Conservation (phyloP, 1,140 invertebrate genomes). For the Bombus sylvicola region DNA sequence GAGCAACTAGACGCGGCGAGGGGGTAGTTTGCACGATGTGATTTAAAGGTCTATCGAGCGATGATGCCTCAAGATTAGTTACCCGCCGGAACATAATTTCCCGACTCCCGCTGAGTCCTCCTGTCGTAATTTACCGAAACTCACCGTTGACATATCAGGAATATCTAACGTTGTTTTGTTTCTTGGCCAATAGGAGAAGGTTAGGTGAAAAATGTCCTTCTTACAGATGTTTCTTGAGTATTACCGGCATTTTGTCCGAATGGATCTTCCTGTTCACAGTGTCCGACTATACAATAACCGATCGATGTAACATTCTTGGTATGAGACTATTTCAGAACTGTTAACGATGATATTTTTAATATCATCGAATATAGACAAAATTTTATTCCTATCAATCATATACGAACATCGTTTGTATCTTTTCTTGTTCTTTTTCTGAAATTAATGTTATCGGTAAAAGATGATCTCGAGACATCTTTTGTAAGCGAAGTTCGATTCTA, state of each 20-base stretch:
- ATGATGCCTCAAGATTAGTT: slow-evolving; percentile 73
- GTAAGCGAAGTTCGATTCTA: slow-evolving; percentile 20
- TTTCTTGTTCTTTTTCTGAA: neutral
- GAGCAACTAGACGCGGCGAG: slow-evolving; percentile 16
- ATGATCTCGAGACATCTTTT: neutral
- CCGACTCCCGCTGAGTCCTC: slow-evolving; percentile 34
- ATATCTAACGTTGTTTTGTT: slow-evolving; percentile 22
- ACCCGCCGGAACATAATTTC: slow-evolving; percentile 67
- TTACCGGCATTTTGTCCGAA: neutral
- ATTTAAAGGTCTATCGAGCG: slow-evolving; percentile 73
- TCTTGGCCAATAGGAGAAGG: neutral
- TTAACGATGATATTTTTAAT: too few relatives aligned
- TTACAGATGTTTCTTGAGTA: too few relatives aligned
- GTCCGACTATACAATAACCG: too few relatives aligned
- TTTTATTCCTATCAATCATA: too few relatives aligned
- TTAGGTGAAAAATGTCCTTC: neutral
- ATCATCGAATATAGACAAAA: too few relatives aligned
- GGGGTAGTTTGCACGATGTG: slow-evolving; percentile 60
- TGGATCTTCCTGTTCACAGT: neutral
- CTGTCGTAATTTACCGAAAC: slow-evolving; percentile 53
- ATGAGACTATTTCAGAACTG: too few relatives aligned
- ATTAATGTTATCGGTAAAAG: neutral
- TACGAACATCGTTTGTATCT: too few relatives aligned
- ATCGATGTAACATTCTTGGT: neutral
- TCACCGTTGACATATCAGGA: slow-evolving; percentile 37